phyloP scores from a whole-genome alignment of 2,888 invertebrate genomes.

The Andricus curvator region DNA sequence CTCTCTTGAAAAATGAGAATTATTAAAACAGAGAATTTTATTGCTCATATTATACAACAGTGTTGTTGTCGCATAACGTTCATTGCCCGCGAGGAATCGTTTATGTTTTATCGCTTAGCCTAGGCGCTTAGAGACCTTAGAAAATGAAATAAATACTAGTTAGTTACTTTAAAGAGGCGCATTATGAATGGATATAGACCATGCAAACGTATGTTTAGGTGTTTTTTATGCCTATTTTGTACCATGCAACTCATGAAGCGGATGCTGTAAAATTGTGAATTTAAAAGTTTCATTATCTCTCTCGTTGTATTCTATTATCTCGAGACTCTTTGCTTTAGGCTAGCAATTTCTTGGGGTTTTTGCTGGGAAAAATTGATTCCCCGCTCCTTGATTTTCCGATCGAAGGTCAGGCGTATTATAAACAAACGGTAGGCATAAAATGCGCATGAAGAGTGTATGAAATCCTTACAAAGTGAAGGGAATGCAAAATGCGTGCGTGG shows the following conservation, averaged over 20 bases:
- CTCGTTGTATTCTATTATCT: slow-evolving; percentile 23
- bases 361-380: slow-evolving; percentile 23
- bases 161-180: slow-evolving; percentile 14
- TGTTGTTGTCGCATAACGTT: slow-evolving; percentile 14
- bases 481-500: not conserved
- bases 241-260: not conserved
- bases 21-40: slow-evolving; percentile 26
- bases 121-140: not conserved
- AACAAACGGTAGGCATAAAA: slow-evolving; percentile 26
- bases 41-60: slow-evolving; percentile 3
- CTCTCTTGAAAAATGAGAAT: slow-evolving; percentile 5
- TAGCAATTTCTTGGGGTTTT: slow-evolving; percentile 8
- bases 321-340: not conserved
- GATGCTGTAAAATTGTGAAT: slow-evolving; percentile 16
- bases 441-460: slow-evolving; percentile 4
- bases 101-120: not conserved
- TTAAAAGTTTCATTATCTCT: slow-evolving; percentile 29
- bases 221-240: slow-evolving; percentile 22
- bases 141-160: slow-evolving; percentile 10
- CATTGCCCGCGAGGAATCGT: slow-evolving; percentile 23
- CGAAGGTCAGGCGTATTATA: slow-evolving; percentile 31
- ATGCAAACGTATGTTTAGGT: slow-evolving; percentile 30
- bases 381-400: slow-evolving; percentile 21
- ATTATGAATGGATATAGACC: slow-evolving; percentile 30
- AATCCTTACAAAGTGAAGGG: slow-evolving; percentile 30